Base-by-base conservation (phyloP, 2,888 invertebrate species). In the Cyrtodaria siliqua region DNA sequence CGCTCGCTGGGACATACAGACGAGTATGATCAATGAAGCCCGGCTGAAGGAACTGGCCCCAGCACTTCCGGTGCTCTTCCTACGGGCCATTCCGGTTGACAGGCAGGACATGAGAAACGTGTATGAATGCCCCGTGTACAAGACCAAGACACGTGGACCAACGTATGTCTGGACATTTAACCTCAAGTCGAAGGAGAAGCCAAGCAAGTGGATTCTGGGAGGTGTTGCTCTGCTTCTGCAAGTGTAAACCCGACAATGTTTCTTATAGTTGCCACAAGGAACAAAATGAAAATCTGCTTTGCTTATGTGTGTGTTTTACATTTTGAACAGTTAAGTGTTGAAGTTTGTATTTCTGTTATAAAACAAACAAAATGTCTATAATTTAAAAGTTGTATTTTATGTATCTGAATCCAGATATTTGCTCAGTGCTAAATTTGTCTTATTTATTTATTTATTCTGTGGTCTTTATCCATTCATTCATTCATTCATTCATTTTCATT, bases 81-180 rank as follows among this genome's bases (percentile, higher is more conserved):
- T 98, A 86, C 97, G 96, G 93, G 95, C 92, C 50, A 92, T 93
- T 53, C 92, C 93, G 14, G 97, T 98, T 92, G 98, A 99, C 92
- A 97, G 98, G 92, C 97, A 97, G 92, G 98, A 99, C 91, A 94
- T 96, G 49, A 94, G 97, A 63, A 98, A 97, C 91, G 96, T 97
- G 95, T 98, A 98, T 93, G 97, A 97, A 92, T 99, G 98, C 92
- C 98, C 98, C 0, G 96, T 98, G 1, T 99, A 99, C 93, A 98
- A 98, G 94, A 98, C 98, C 0, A 95, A 97, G 72, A 97, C 96
- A 0, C 94, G 98, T 55, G 98, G 98, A 0, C 97, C 98, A 0
- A 98, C 98, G 0, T 99, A 97, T 92, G 97, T 99, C 14, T 99
- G 98, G 98, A 98, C 98, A 4, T 98, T 99, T 93, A 98, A 98